phyloP scores from a whole-genome alignment of 2,888 invertebrate species.

The Laothoe populi region DNA sequence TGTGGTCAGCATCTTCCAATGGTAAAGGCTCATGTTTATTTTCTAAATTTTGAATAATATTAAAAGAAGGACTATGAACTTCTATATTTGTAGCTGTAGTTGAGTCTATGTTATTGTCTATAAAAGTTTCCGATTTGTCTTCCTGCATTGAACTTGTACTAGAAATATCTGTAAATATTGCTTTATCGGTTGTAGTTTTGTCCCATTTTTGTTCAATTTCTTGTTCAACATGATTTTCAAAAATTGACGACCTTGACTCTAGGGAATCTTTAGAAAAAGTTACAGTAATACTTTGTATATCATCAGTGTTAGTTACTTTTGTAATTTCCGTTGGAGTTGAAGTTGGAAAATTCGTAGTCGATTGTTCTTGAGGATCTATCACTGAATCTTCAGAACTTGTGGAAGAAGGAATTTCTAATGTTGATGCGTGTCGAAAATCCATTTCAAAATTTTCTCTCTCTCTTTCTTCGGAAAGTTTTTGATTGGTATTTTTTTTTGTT shows the following conservation, averaged over 20 bases:
- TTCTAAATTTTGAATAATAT: neutral
- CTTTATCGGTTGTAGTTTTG: neutral
- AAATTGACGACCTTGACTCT: conserved; percentile 53
- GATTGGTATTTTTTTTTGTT: neutral
- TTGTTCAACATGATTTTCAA: conserved; percentile 31
- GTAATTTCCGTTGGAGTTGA: conserved; percentile 34
- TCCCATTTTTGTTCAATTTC: neutral
- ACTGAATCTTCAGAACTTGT: conserved; percentile 44
- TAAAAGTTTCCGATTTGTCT: neutral
- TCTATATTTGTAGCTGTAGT: neutral
- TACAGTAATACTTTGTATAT: conserved; percentile 43
- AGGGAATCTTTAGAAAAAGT: conserved; percentile 42
- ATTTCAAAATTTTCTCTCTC: neutral
- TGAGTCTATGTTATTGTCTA: neutral
- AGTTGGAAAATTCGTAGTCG: conserved; percentile 26
- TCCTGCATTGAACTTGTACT: neutral
- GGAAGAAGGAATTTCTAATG: conserved; percentile 48
- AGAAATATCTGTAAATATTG: conserved; percentile 1
- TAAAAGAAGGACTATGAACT: neutral
- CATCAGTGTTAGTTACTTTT: conserved; percentile 37
- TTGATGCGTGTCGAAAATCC: conserved; percentile 47
- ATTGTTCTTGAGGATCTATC: conserved; percentile 41
- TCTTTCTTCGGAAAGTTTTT: neutral
- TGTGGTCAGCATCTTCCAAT: conserved; percentile 23
- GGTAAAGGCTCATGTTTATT: neutral